A percentile compares a stretch with the other conserved stretches of the same genome.
phyloP scores from a whole-genome alignment of 2,888 invertebrate genomes.

The Nemotelus pantherinus region DNA sequence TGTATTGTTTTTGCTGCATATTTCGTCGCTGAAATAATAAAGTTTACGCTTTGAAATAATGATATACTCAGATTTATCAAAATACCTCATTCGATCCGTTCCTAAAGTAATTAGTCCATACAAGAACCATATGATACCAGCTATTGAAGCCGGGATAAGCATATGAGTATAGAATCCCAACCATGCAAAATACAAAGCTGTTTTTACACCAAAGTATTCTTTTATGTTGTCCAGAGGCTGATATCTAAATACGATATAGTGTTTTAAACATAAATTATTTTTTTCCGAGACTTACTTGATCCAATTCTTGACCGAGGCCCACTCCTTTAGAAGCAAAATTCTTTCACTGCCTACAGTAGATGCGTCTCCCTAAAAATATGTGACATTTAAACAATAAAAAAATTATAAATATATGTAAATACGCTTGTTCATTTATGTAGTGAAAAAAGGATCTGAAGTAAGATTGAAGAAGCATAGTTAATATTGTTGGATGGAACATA shows the following conservation, averaged over 20 bases:
- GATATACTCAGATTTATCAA: neutral
- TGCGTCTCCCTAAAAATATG: conserved; percentile 67
- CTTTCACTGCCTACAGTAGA: conserved; percentile 65
- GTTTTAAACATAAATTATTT: neutral
- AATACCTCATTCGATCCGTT: conserved; percentile 64
- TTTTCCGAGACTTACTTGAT: conserved; percentile 66
- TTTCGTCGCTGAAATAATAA: conserved; percentile 65
- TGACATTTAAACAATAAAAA: neutral
- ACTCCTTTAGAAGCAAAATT: conserved; percentile 72
- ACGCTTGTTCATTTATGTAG: too few relatives aligned
- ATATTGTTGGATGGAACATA: too few relatives aligned
- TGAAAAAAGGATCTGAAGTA: too few relatives aligned
- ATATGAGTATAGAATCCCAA: conserved; percentile 86
- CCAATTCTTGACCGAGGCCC: conserved; percentile 76
- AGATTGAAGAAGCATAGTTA: too few relatives aligned
- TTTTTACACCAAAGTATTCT: conserved; percentile 80
- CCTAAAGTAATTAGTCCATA: conserved; percentile 68
- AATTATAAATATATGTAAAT: neutral
- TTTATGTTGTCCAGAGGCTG: conserved; percentile 82
- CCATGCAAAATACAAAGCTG: conserved; percentile 88
- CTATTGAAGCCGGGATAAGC: conserved; percentile 77
- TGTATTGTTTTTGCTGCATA: conserved; percentile 68
- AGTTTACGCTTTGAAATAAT: neutral
- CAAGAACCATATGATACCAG: conserved; percentile 74
- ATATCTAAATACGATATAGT: conserved; percentile 54